phyloP scores from a whole-genome alignment of 1,140 invertebrate genomes.

The Ditylenchus dipsaci region DNA sequence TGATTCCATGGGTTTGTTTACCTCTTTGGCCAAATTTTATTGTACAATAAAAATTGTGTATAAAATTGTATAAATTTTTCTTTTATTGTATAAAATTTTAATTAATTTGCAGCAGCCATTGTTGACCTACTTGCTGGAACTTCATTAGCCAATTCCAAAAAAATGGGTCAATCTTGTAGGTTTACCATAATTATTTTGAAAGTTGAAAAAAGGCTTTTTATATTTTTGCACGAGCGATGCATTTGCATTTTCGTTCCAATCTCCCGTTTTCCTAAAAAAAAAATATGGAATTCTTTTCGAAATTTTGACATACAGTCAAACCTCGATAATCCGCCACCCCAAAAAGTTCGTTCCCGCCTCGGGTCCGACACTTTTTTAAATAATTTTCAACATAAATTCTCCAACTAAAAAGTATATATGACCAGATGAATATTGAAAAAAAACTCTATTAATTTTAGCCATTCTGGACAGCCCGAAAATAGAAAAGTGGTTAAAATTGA shows the following conservation, averaged over 20 bases:
- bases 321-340: not conserved
- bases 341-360: no score
- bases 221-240: no score
- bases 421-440: no score
- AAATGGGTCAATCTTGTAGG: slow-evolving; percentile 30
- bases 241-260: no score
- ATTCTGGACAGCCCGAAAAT: slow-evolving; percentile 39
- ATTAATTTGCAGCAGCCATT: slow-evolving; percentile 17
- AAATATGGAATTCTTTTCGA: no score
- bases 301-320: not conserved
- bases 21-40: not conserved
- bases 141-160: slow-evolving; percentile 29
- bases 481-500: slow-evolving; percentile 38
- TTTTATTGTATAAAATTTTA: not conserved
- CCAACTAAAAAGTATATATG: no score
- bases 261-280: slow-evolving; percentile 12
- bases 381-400: no score
- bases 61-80: not conserved
- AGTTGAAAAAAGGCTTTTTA: no score
- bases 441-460: slow-evolving; percentile 41
- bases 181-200: no score
- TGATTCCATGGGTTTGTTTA: slow-evolving; percentile 35
- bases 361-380: no score
- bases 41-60: not conserved
- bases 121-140: slow-evolving; percentile 43